Conservation (phyloP, 2,888 invertebrate species). For the Caenorhabditis zanzibari region DNA sequence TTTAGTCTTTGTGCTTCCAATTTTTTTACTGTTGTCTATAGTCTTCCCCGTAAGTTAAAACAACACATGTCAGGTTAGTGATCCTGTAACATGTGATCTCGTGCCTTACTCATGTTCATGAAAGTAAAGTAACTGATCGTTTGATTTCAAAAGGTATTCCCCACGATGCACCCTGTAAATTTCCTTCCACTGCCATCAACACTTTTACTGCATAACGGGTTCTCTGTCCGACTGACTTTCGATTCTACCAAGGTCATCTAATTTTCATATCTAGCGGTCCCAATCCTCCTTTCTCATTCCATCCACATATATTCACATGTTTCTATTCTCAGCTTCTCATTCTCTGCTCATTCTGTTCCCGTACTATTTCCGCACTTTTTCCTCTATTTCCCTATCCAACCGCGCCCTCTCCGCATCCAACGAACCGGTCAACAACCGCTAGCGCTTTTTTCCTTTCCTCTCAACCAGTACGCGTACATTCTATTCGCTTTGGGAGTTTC, state of each 20-base stretch:
- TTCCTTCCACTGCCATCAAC: neutral
- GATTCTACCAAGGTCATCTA: neutral
- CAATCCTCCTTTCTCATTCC: slow-evolving; percentile 17
- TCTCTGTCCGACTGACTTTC: neutral
- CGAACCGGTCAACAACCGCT: slow-evolving; percentile 2
- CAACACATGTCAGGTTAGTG: no score
- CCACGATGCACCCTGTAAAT: neutral
- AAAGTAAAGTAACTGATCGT: neutral
- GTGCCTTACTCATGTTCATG: neutral
- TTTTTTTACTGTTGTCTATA: no score
- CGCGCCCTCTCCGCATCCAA: slow-evolving; percentile 10
- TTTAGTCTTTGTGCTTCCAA: no score
- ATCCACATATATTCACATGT: slow-evolving; percentile 9
- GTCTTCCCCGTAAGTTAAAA: no score
- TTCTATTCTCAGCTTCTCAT: slow-evolving; percentile 11
- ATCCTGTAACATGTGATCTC: neutral
- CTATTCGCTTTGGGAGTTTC: neutral
- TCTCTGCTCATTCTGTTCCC: slow-evolving; percentile 22
- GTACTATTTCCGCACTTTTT: slow-evolving; percentile 27
- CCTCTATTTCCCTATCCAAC: slow-evolving; percentile 20
- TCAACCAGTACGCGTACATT: slow-evolving; percentile 48
- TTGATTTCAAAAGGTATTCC: slow-evolving; percentile 5
- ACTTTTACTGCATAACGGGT: slow-evolving; percentile 4
- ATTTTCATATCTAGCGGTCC: neutral
- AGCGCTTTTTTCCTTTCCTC: slow-evolving; percentile 21